Percentiles rank a stretch among this genome's conserved stretches.
Evolutionary conservation across 2,888 invertebrate genomes (phyloP).

Genomic region (Tethea ocularis): DNA sequence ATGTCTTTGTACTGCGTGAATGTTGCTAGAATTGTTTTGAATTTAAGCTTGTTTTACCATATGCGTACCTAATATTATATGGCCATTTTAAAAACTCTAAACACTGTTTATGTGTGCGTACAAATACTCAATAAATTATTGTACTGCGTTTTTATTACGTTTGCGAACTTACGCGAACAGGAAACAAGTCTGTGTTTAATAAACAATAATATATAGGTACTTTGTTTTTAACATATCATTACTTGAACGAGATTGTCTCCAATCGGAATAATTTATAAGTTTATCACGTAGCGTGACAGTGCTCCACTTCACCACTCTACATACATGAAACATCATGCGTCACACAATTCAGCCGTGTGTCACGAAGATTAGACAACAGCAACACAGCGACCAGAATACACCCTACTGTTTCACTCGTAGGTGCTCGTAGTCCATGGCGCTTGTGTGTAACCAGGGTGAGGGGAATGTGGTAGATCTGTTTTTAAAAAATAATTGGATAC

Average conservation of each 20-base stretch:
- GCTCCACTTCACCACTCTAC: neutral
- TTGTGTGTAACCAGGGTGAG: neutral
- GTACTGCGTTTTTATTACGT: neutral
- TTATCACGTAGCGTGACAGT: conserved; percentile 8
- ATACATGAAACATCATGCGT: conserved; percentile 9
- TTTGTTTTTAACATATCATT: conserved; percentile 2
- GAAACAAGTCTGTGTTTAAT: neutral
- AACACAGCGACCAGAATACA: conserved; percentile 14
- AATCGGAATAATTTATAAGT: neutral
- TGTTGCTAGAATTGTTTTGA: neutral
- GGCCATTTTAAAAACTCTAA: neutral
- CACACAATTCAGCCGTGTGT: conserved; percentile 17
- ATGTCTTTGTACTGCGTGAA: conserved; percentile 14
- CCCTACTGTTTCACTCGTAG: conserved; percentile 1
- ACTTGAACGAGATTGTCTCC: neutral
- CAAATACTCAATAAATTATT: neutral
- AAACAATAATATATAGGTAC: neutral
- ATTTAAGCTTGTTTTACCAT: neutral
- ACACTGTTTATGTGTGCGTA: neutral
- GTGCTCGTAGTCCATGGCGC: neutral
- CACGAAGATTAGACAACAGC: conserved; percentile 23
- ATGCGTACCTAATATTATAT: neutral
- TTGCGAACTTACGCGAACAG: neutral
- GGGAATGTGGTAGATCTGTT: neutral
- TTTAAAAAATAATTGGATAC: neutral